Conservation (phyloP, 2,797 vertebrate genomes). For the Tapirus indicus region DNA sequence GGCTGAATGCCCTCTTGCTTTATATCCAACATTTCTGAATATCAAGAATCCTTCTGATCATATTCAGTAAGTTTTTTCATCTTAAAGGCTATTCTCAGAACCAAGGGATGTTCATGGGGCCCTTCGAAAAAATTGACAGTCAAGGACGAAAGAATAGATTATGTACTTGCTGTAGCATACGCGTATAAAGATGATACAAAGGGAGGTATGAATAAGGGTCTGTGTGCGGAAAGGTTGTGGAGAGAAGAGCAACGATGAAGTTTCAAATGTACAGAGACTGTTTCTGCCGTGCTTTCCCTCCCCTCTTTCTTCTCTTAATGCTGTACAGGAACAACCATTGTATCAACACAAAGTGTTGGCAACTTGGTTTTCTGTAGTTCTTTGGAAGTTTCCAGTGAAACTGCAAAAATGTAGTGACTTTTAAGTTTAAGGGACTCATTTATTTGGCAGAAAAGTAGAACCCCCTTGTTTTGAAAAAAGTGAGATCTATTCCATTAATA, state of each 20-base stretch:
- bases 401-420: neutral
- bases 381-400: neutral
- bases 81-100: neutral
- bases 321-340: neutral
- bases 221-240: neutral
- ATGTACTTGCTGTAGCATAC: neutral
- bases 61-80: neutral
- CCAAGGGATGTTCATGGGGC: neutral
- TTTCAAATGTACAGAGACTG: neutral
- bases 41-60: neutral
- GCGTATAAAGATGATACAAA: neutral
- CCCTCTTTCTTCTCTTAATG: neutral
- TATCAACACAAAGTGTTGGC: neutral
- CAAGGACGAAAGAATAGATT: neutral
- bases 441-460: constrained; percentile 15
- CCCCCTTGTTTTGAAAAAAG: neutral
- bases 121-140: neutral
- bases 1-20: neutral
- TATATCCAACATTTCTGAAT: neutral
- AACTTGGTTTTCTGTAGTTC: neutral
- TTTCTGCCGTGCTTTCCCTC: neutral
- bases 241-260: neutral
- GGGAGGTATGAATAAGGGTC: neutral
- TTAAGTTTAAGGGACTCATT: neutral
- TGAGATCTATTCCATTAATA: constrained; percentile 11